Evolutionary conservation across 2,113 vertebrate genomes (phyloP), one percentile per base, ranked within the genome.

Genomic region (Campylorhamphus procurvoides): DNA sequence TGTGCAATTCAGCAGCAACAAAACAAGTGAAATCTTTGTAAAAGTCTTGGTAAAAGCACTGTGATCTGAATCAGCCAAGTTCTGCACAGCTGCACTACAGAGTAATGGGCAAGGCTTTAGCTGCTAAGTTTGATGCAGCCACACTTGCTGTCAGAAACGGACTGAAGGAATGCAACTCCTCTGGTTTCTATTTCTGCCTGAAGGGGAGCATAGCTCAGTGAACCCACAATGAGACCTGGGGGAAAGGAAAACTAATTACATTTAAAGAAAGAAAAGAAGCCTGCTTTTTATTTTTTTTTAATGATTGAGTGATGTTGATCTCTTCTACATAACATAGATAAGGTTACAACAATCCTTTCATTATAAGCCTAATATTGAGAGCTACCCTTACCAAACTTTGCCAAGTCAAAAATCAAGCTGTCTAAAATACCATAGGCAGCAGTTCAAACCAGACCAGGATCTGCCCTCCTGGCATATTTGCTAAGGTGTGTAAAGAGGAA

Each of bases 171-270:
- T 98, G 98, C 86, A 84, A 49, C 94, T 83, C 83, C 82, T 90
- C 97, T 91, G 97, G 96, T 97, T 98, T 97, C 50, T 52, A 82
- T 25, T 94, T 97, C 95, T 96, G 97, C 96, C 95, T 91, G 90
- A 93, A 90, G 25, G 96, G 92, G 92, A 82, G 88, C 79, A 88
- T 97, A 94, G 93, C 95, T 96, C 91, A 79, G 72, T 95, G 96
- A 76, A 77, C 90, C 93, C 93, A 94, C 96, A 94, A 46, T 13
- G 58, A 90, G 93, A 94, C 96, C 93, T 90, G 84, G 84, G 77
- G 88, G 69, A 87, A 90, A 84, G 66, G 49, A 95, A 90, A 86
- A 94, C 74, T 66, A 95, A 86, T 91, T 92, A 80, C 79, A 78
- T 82, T 87, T 72, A 35, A 40, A 96, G 69, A 85, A 94, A 95